These are phyloP conservation scores for Tapirus terrestris DNA, from an alignment of 2,113 vertebrate genomes.

Conservation along the genomic window DNA sequence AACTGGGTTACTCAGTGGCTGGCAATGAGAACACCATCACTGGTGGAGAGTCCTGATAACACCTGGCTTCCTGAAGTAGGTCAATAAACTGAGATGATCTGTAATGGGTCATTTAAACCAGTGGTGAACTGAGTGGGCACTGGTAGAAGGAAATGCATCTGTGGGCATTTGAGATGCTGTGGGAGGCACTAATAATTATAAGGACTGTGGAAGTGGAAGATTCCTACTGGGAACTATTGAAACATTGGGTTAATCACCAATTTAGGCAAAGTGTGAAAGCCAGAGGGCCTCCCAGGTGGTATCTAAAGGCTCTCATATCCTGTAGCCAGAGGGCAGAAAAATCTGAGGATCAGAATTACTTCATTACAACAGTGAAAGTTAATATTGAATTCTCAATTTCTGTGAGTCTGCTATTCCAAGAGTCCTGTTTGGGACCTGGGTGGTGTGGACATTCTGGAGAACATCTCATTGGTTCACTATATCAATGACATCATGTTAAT, in stretches of 20 bases:
- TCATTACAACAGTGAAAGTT: background rate
- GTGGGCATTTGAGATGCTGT: background rate
- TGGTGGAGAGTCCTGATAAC: background rate
- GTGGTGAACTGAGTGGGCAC: background rate
- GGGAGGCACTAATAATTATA: background rate
- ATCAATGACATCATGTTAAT: background rate
- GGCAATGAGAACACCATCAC: background rate
- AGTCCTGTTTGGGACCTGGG: background rate
- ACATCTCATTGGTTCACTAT: background rate
- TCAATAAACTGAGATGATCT: background rate
- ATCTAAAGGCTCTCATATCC: background rate
- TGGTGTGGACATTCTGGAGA: background rate
- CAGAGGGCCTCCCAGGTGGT: background rate
- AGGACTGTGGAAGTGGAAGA: background rate
- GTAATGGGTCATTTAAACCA: background rate
- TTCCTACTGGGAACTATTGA: background rate
- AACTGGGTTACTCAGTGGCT: background rate
- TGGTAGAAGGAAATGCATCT: background rate
- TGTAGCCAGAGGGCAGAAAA: background rate
- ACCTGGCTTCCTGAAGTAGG: background rate
- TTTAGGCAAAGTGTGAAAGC: constrained; percentile 5
- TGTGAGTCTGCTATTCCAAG: background rate
- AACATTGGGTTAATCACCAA: background rate
- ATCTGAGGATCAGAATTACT: background rate
- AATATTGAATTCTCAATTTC: background rate